Evolutionary conservation across 2,888 invertebrate species (phyloP).

Genomic region (Calameuta pallipes): DNA sequence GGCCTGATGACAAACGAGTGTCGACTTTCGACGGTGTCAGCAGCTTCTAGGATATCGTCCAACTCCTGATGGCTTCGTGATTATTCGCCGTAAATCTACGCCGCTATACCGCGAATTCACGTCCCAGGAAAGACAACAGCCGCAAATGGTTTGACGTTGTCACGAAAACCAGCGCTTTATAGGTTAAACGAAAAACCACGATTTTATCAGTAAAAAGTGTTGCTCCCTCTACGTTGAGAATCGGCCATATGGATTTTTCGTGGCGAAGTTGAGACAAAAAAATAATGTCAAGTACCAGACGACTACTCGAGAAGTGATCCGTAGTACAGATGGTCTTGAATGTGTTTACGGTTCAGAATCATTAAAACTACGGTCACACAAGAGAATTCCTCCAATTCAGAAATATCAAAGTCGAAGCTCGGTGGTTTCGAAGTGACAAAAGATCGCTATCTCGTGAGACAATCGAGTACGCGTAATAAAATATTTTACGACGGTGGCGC

Average conservation of each 20-base stretch:
- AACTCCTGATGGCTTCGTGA: background rate
- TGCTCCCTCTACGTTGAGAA: background rate
- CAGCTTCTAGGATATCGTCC: background rate
- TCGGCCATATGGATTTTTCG: background rate
- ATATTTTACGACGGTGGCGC: background rate
- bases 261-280: background rate
- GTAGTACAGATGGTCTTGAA: background rate
- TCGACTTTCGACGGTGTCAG: background rate
- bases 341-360: background rate
- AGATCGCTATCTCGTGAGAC: background rate
- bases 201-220: background rate
- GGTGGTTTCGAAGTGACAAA: background rate
- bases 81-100: background rate
- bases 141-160: background rate
- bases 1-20: background rate
- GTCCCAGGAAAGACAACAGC: background rate
- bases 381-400: background rate
- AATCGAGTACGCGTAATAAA: background rate
- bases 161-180: background rate
- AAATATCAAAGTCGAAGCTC: background rate
- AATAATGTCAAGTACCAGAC: background rate
- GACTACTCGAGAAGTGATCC: background rate
- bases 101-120: background rate
- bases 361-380: background rate
- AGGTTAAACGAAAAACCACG: background rate